Conservation (phyloP, 2,113 vertebrate species). For the Ardeotis arabs region DNA sequence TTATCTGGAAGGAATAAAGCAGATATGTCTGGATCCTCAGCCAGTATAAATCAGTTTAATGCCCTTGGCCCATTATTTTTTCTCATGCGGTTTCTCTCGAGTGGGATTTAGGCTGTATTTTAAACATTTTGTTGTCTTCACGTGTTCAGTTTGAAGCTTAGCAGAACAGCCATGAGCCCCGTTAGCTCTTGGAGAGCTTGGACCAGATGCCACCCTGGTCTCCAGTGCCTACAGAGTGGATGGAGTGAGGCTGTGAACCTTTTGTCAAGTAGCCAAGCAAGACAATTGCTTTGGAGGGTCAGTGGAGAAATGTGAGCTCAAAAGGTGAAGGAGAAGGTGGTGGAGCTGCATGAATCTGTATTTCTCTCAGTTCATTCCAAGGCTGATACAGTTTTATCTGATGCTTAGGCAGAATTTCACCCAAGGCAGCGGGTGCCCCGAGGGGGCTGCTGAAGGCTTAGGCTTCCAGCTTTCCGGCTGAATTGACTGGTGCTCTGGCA, state of each 20-base stretch:
- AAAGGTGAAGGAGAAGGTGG: background rate
- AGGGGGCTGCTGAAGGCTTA: background rate
- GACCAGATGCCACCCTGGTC: rapidly evolving
- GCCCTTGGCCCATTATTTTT: background rate
- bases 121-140: background rate
- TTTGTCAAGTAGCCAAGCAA: background rate
- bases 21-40: background rate
- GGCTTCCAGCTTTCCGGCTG: background rate
- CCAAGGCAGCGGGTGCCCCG: background rate
- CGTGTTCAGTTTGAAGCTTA: background rate
- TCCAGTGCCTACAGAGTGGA: background rate
- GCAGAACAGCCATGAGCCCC: background rate
- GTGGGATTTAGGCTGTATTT: background rate
- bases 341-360: background rate
- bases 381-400: background rate
- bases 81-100: background rate
- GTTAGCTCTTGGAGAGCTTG: background rate
- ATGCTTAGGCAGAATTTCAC: background rate
- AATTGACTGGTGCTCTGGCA: background rate
- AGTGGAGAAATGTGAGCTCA: background rate
- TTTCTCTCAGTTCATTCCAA: background rate
- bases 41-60: conserved; percentile 12
- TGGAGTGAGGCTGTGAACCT: background rate
- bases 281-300: background rate
- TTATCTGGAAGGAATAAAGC: conserved; percentile 30